Evolutionary conservation across 1,140 invertebrate genomes (phyloP), one percentile per base, ranked within the genome.

Genomic region (Procambarus virginalis): DNA sequence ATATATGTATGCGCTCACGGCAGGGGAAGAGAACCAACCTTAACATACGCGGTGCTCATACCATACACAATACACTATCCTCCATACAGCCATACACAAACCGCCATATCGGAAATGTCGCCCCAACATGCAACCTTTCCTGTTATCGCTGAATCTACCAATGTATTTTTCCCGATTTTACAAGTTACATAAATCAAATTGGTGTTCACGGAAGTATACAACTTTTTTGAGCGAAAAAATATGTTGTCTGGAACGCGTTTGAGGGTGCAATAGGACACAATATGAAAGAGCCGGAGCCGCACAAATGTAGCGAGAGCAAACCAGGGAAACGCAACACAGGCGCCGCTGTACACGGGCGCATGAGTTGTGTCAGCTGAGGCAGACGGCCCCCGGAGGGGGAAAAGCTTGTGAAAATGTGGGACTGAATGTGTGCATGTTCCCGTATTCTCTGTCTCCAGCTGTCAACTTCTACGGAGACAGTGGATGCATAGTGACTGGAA

Each of bases 211-310:
- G 68, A 73, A 73, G 68, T 73, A 73, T 34, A 73, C 60, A 34
- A 73, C 68, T 22, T 73, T 68, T 73, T 34, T 22, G 68, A 34
- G 22, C 12, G 17, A 73, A 34, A n/a, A 73, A 20, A 34, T 73
- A 73, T 73, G 68, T 73, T 73, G 68, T 73, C 68, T 73, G 68
- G 68, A 73, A 73, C 34, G 68, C 22, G 68, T 73, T 73, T 34
- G 12, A 22, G 68, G 68, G 68, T 34, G 68, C 68, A 73, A 73
- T 73, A 73, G n/a, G 68, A 5, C 68, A 73, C n/a, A 73, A 73
- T 73, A 73, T 73, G 68, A 73, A 68, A 73, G 68, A 73, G 3
- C 68, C 34, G 68, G 68, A 22, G 10, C 68, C 17, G 12, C 60
- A 22, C 68, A 73, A 73, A 22, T 73, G 68, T 73, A 6, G 68